Percentiles rank a stretch among this genome's conserved stretches.
phyloP scores from a whole-genome alignment of 2,113 vertebrate species.

The Ahaetulla prasina region DNA sequence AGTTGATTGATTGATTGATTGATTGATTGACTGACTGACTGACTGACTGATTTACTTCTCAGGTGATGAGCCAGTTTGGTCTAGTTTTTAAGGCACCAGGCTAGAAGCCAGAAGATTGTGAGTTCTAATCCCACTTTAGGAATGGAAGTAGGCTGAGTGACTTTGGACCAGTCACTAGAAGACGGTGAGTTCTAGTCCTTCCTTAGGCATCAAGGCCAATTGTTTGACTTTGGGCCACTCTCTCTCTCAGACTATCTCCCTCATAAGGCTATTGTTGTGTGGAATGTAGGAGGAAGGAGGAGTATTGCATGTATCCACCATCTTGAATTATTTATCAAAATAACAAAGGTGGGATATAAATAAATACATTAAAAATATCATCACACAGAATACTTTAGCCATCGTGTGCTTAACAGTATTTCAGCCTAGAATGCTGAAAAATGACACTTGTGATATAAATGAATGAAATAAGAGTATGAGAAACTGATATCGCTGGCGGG shows the following conservation, averaged over 20 bases:
- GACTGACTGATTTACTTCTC: too few species aligned
- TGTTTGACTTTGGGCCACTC: background rate
- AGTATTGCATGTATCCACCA: background rate
- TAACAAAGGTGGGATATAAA: background rate
- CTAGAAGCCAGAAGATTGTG: background rate
- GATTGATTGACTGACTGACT: too few species aligned
- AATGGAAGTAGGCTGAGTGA: background rate
- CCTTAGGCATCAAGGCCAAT: background rate
- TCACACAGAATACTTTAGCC: background rate
- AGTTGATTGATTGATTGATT: too few species aligned
- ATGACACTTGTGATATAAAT: conserved; percentile 40
- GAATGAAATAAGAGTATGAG: conserved; percentile 29
- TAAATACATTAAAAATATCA: background rate
- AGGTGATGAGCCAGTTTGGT: background rate
- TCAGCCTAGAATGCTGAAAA: conserved; percentile 35
- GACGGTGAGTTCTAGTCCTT: background rate
- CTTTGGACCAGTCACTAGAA: background rate
- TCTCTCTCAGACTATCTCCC: background rate
- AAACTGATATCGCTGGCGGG: conserved; percentile 35
- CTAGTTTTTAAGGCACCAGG: background rate
- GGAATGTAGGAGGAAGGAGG: background rate
- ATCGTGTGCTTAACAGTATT: background rate
- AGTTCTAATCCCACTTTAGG: background rate
- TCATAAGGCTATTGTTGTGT: background rate
- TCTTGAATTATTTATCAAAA: background rate